phyloP scores from a whole-genome alignment of 2,888 invertebrate genomes.

The Physocephala rufipes region DNA sequence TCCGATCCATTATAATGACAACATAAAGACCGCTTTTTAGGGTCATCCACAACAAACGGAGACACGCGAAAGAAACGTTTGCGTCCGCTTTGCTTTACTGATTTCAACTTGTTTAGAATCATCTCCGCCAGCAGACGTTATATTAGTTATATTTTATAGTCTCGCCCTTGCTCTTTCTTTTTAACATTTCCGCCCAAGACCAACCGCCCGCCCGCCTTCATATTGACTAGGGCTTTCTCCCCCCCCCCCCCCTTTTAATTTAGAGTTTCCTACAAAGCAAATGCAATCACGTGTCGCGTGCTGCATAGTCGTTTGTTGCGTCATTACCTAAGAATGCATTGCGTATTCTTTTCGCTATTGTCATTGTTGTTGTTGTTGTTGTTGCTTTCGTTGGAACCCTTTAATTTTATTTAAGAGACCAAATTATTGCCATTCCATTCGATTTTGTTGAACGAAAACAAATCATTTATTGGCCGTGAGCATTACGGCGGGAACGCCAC shows the following conservation, averaged over 20 bases:
- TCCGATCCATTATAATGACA: constrained; percentile 6
- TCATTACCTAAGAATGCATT: not conserved
- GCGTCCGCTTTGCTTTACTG: not conserved
- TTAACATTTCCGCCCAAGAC: not conserved
- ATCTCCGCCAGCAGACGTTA: not conserved
- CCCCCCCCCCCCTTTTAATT: not conserved
- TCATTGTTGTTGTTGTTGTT: not conserved
- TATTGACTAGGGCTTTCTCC: no score
- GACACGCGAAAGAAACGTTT: not conserved
- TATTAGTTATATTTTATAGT: no score
- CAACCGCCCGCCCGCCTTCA: not conserved
- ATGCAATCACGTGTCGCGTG: constrained; percentile 7
- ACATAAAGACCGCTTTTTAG: not conserved
- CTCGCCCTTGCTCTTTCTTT: not conserved
- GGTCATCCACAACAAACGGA: constrained; percentile 3
- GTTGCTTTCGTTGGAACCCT: not conserved
- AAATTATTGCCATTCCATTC: not conserved
- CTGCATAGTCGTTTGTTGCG: not conserved
- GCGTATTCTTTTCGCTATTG: not conserved
- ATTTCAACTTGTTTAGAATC: not conserved
- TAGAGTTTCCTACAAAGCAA: not conserved
- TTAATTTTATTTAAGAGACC: not conserved
- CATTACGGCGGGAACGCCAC: not conserved
- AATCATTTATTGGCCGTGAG: constrained; percentile 5
- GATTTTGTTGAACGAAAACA: not conserved